phyloP scores from a whole-genome alignment of 2,888 invertebrate genomes.

The Ashinkailepas kermadecensis region DNA sequence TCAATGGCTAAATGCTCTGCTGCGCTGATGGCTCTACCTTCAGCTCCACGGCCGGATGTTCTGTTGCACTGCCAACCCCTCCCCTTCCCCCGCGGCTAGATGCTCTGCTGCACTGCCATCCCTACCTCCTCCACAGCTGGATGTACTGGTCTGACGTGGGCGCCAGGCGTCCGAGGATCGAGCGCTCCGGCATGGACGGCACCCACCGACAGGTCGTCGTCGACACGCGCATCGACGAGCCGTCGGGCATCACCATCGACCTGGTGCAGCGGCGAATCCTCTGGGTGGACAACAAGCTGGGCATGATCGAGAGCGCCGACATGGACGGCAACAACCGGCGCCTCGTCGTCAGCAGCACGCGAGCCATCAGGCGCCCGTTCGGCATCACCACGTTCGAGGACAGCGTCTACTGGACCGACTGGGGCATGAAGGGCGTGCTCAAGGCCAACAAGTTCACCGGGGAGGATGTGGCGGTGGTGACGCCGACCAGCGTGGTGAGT shows the following conservation, averaged over 20 bases:
- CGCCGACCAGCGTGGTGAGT: background rate
- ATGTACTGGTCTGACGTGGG: slow-evolving; percentile 99
- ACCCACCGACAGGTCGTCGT: slow-evolving; percentile 78
- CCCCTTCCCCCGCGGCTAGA: too few relatives aligned
- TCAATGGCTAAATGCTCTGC: too few relatives aligned
- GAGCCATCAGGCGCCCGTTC: slow-evolving; percentile 83
- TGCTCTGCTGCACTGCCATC: too few relatives aligned
- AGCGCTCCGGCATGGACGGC: slow-evolving; percentile 94
- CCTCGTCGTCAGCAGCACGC: slow-evolving; percentile 47
- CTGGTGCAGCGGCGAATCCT: too few relatives aligned
- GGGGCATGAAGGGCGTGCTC: slow-evolving; percentile 88
- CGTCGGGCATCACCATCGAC: too few relatives aligned
- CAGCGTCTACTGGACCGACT: slow-evolving; percentile 95
- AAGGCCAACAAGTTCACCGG: slow-evolving; percentile 89
- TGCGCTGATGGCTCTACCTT: too few relatives aligned
- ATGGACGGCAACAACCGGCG: slow-evolving; percentile 59
- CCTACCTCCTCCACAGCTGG: slow-evolving; percentile 52
- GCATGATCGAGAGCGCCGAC: slow-evolving; percentile 79
- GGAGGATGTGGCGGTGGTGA: slow-evolving; percentile 42
- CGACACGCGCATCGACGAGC: slow-evolving; percentile 43
- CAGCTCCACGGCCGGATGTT: too few relatives aligned
- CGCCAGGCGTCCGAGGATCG: slow-evolving; percentile 69
- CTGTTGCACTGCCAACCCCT: too few relatives aligned
- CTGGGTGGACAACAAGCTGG: slow-evolving; percentile 62
- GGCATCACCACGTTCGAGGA: slow-evolving; percentile 97